Evolutionary conservation across 1,140 invertebrate species (phyloP).

Genomic region (Latrodectus geometricus): DNA sequence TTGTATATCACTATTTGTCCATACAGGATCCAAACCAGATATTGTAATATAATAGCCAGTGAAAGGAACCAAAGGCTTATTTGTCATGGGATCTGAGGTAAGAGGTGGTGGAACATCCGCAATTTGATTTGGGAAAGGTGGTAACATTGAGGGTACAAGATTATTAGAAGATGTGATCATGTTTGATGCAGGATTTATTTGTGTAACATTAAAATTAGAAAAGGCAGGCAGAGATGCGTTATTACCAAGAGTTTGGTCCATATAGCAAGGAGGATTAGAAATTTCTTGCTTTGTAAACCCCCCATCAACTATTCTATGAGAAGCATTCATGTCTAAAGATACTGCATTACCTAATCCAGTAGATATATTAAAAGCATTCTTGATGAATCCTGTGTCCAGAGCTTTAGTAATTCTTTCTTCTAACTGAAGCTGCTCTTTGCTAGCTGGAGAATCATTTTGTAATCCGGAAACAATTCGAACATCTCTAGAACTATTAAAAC

Average conservation of each 20-base stretch:
- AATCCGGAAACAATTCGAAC: not conserved
- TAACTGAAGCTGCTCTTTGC: not conserved
- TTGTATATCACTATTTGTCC: constrained; percentile 80
- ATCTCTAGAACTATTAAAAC: not conserved
- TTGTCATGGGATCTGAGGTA: not conserved
- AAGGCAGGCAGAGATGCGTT: not conserved
- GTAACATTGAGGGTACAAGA: not conserved
- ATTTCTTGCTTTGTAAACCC: not conserved
- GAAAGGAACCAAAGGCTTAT: not conserved
- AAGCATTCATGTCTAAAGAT: not conserved
- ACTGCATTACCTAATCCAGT: not conserved
- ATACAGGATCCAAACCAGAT: constrained; percentile 71
- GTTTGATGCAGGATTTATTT: not conserved
- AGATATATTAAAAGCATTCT: not conserved
- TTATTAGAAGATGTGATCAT: not conserved
- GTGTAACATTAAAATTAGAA: not conserved
- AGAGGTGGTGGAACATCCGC: not conserved
- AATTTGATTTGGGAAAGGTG: not conserved
- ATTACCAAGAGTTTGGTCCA: not conserved
- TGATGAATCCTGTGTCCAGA: not conserved
- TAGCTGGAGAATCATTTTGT: not conserved
- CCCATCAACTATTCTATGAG: not conserved
- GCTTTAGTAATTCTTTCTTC: constrained; percentile 31
- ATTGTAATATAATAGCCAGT: constrained; percentile 67
- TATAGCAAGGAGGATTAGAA: not conserved